Conservation (phyloP, 37 sponge, comb jelly and placozoan genomes). For the Chondrosia reniformis region DNA sequence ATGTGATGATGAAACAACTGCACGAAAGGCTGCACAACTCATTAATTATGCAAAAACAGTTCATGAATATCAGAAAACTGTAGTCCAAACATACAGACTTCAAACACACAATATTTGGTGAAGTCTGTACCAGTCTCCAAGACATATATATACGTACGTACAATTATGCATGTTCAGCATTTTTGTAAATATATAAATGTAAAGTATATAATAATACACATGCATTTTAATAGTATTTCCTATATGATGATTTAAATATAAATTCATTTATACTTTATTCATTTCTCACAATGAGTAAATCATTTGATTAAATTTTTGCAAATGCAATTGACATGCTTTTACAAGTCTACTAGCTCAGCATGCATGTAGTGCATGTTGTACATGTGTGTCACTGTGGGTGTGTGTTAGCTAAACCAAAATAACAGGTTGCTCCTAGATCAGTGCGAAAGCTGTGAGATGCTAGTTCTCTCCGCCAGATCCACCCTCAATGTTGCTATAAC, state of each 20-base stretch:
- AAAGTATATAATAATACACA: neutral
- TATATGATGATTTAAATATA: too few relatives aligned
- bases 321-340: too few relatives aligned
- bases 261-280: too few relatives aligned
- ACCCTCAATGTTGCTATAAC: constrained; percentile 2
- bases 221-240: neutral
- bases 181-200: neutral
- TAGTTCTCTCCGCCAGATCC: neutral
- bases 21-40: constrained; percentile 45
- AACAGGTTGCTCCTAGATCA: too few relatives aligned
- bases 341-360: too few relatives aligned
- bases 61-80: constrained; percentile 68
- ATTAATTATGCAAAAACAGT: constrained; percentile 85
- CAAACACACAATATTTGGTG: constrained; percentile 53
- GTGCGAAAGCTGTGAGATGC: too few relatives aligned
- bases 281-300: too few relatives aligned
- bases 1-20: constrained; percentile 4
- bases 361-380: too few relatives aligned
- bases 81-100: constrained; percentile 57
- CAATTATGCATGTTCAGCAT: neutral
- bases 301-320: too few relatives aligned
- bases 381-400: too few relatives aligned
- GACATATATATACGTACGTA: neutral
- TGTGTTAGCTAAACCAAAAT: too few relatives aligned
- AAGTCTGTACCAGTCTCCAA: neutral